These are phyloP conservation scores for Masnerella sp. DNA, from an alignment of 2,888 invertebrate genomes.

Conservation along the genomic window DNA sequence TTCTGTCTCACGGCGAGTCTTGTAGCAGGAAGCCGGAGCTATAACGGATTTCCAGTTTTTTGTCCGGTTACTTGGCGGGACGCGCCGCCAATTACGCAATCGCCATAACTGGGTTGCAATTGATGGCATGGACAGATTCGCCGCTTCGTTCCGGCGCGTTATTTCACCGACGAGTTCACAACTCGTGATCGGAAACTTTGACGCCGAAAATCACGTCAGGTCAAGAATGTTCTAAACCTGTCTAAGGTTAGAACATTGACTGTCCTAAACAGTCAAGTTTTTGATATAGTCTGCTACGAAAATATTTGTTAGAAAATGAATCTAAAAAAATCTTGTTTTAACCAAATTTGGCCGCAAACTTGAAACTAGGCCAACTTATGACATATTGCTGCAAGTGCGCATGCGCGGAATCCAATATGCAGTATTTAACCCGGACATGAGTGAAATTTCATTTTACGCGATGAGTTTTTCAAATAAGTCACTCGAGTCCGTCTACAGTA, in stretches of 20 bases:
- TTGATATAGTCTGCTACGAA: no score
- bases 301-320: not conserved
- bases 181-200: constrained; percentile 21
- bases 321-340: not conserved
- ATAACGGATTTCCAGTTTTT: constrained; percentile 17
- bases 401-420: constrained; percentile 1
- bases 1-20: constrained; percentile 33
- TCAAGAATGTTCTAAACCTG: constrained; percentile 18
- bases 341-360: not conserved
- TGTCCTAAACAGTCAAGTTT: no score
- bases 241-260: not conserved
- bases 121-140: constrained; percentile 26
- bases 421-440: constrained; percentile 10
- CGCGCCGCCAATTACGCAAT: constrained; percentile 25
- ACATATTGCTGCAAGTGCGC: not conserved
- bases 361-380: not conserved
- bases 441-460: constrained; percentile 14
- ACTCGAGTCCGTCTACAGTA: not conserved
- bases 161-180: constrained; percentile 22
- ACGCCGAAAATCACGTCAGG: constrained; percentile 16
- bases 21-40: constrained; percentile 14
- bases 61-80: constrained; percentile 1
- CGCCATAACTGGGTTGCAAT: constrained; percentile 23
- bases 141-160: constrained; percentile 12
- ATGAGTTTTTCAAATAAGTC: not conserved